phyloP scores from a whole-genome alignment of 2,797 vertebrate species.

The Gymnothorax reevesii region DNA sequence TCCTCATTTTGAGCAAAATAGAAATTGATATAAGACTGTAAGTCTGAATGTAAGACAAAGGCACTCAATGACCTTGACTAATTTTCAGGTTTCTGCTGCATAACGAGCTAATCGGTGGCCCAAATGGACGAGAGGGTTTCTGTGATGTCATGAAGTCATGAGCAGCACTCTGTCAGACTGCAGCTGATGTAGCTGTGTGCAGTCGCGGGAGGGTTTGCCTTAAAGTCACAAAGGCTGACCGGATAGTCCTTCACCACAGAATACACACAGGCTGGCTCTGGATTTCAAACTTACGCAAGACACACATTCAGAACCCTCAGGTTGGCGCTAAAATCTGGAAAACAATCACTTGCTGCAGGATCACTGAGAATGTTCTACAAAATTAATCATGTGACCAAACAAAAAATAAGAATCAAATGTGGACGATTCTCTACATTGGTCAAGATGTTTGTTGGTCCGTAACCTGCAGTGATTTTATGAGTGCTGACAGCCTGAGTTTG shows the following conservation, averaged over 20 bases:
- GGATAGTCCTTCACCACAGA: not conserved
- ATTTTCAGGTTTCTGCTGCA: too few relatives aligned
- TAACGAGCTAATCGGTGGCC: not conserved
- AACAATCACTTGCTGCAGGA: not conserved
- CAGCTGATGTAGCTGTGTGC: not conserved
- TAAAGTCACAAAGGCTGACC: not conserved
- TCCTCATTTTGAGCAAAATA: too few relatives aligned
- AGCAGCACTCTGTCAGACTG: not conserved
- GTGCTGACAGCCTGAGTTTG: not conserved
- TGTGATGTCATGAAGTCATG: not conserved
- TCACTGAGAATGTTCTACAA: not conserved
- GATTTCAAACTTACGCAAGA: not conserved
- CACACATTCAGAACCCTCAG: not conserved
- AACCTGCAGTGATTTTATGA: not conserved
- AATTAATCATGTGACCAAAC: not conserved
- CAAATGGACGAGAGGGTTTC: not conserved
- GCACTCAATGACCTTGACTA: too few relatives aligned
- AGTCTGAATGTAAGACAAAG: too few relatives aligned
- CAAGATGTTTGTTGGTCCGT: not conserved
- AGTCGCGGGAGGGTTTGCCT: slow-evolving; percentile 14
- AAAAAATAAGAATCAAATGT: not conserved
- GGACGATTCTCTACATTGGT: not conserved
- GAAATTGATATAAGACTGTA: too few relatives aligned
- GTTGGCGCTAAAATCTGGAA: not conserved
- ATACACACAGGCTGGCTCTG: too few relatives aligned